Conservation (phyloP, 2,888 invertebrate genomes). For the Drosophila austrosaltans region DNA sequence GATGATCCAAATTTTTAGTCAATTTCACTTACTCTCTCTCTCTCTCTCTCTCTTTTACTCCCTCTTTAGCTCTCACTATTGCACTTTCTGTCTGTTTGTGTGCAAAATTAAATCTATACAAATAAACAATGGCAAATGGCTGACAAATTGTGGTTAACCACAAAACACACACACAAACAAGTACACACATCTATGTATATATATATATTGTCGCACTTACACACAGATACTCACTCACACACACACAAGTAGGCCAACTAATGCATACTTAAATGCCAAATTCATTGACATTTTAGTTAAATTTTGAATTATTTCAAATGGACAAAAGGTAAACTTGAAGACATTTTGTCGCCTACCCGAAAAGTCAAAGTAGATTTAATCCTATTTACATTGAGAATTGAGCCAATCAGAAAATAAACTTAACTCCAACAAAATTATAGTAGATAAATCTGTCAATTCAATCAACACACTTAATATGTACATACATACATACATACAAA, state of each 20-base stretch:
- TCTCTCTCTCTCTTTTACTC: not conserved
- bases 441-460: constrained; percentile 2
- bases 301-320: constrained; percentile 2
- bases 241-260: not conserved
- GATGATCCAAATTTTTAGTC: constrained; percentile 14
- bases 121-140: constrained; percentile 48
- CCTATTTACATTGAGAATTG: constrained; percentile 2
- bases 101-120: constrained; percentile 51
- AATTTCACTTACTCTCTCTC: constrained; percentile 3
- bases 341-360: not conserved
- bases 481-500: too few relatives aligned
- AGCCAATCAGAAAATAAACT: constrained; percentile 4
- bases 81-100: not conserved
- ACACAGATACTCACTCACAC: not conserved
- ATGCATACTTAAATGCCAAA: constrained; percentile 19
- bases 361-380: constrained; percentile 4
- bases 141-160: constrained; percentile 36
- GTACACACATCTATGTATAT: not conserved
- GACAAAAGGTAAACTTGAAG: constrained; percentile 4
- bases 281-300: constrained; percentile 8
- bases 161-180: constrained; percentile 36
- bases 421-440: not conserved
- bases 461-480: not conserved
- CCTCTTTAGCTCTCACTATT: not conserved
- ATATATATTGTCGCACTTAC: not conserved